phyloP scores from a whole-genome alignment of 1,140 invertebrate genomes.

The Myzus persicae region DNA sequence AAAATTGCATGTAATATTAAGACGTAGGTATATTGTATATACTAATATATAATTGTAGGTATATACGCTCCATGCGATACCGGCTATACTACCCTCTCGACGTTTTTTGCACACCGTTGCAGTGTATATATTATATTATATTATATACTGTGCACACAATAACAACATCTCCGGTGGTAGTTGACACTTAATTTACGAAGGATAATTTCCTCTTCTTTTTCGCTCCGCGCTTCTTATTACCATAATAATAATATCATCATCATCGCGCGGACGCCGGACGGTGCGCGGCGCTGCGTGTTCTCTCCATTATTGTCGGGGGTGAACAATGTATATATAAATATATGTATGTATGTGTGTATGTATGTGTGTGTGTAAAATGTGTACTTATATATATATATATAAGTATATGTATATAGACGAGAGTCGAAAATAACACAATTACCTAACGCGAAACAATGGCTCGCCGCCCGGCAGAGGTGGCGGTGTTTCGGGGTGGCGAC shows the following conservation, averaged over 20 bases:
- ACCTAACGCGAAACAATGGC: slow-evolving; percentile 55
- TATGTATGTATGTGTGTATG: neutral
- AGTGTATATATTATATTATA: neutral
- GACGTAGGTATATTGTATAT: neutral
- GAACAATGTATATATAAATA: slow-evolving; percentile 6
- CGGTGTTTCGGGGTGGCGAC: neutral
- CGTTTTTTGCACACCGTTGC: neutral
- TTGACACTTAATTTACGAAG: slow-evolving; percentile 57
- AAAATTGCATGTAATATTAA: neutral
- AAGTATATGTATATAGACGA: no score
- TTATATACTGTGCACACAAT: neutral
- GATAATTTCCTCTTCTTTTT: slow-evolving; percentile 56
- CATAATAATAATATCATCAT: slow-evolving; percentile 53
- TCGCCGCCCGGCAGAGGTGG: neutral
- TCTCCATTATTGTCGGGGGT: neutral
- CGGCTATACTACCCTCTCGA: neutral
- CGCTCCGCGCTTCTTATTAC: slow-evolving; percentile 48
- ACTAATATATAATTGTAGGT: neutral
- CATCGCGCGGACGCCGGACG: slow-evolving; percentile 42
- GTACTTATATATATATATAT: slow-evolving; percentile 15
- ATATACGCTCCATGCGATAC: neutral
- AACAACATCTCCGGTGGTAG: slow-evolving; percentile 47
- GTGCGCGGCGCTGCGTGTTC: no score
- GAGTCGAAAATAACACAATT: slow-evolving; percentile 57
- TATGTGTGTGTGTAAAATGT: neutral